Base-by-base conservation (phyloP, 2,797 vertebrate species). In the Paramormyrops hopkinsi region DNA sequence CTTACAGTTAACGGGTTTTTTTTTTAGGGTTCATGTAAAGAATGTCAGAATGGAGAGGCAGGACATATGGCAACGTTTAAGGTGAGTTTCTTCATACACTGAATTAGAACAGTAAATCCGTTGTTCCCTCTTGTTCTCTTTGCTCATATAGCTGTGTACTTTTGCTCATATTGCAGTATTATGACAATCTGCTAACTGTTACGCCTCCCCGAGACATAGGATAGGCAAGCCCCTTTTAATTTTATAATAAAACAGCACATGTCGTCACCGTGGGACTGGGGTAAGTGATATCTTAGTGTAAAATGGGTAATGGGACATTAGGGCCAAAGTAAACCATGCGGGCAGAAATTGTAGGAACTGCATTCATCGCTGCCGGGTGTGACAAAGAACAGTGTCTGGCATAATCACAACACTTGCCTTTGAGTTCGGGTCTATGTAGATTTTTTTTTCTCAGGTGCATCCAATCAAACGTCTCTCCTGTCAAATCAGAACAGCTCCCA, bases 321-420 rank as follows among this genome's bases (percentile, higher is more conserved):
- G 37, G 73, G 73, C 73, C 73, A 76, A 76, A 41, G 73, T 44
- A 76, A 76, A 76, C 33, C 6, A 19, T 76, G 73, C 33, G 17
- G 14, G 73, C 33, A 76, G 14, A 44, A 76, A 76, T 41, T 19
- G 37, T 41, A 76, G 3, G 17, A 19, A 19, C 33, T 41, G 14
- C 62, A 14, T 85, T 29, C 29, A 37, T 46, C 29, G 46, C 25
- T 25, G 17, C 22, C 19, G 14, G 8, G 11, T 33, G 4, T 76
- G 46, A 73, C 25, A 51, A 37, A 62, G 22, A 19, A 8, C 50
- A 25, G 17, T 56, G 44, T 22, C 9, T 11, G 41, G 46, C 3
- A 2, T 1, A n/a, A 56, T 90, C 44, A 33, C 76, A 73, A 82
- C 44, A 93, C 95, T 92, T 95, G 95, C 95, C 95, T 95, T 94